Percentiles rank a stretch among this genome's conserved stretches.
Evolutionary conservation across 2,888 invertebrate species (phyloP).

Genomic region (Chaetoderma sp.): DNA sequence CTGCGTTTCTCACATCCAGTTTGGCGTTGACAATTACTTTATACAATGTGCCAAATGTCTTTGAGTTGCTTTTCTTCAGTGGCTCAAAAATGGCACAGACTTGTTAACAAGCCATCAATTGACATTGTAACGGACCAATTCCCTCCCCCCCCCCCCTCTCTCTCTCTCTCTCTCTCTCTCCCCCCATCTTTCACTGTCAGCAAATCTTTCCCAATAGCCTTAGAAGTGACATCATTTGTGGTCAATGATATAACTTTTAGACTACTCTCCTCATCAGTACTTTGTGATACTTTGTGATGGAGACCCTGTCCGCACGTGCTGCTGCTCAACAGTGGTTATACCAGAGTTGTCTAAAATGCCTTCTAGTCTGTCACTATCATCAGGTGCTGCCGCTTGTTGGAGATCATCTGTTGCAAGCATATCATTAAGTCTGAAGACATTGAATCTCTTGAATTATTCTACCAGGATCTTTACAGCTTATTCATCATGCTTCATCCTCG

Average conservation of each 20-base stretch:
- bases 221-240: neutral
- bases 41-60: neutral
- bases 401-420: too few relatives aligned
- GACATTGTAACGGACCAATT: neutral
- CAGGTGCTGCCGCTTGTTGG: too few relatives aligned
- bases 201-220: neutral
- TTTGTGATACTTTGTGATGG: too few relatives aligned
- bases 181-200: too few relatives aligned
- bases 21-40: neutral
- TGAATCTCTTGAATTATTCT: neutral
- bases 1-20: neutral
- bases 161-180: too few relatives aligned
- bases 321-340: too few relatives aligned
- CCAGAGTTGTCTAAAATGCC: too few relatives aligned
- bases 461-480: neutral
- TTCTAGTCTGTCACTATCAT: too few relatives aligned
- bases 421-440: constrained; percentile 2
- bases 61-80: neutral
- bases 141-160: neutral
- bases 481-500: neutral
- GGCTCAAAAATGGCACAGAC: neutral
- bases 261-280: too few relatives aligned
- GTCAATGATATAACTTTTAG: too few relatives aligned
- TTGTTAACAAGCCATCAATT: neutral
- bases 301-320: too few relatives aligned